Base-by-base conservation (phyloP, 2,797 vertebrate species). In the Pseudochirops corinnae region DNA sequence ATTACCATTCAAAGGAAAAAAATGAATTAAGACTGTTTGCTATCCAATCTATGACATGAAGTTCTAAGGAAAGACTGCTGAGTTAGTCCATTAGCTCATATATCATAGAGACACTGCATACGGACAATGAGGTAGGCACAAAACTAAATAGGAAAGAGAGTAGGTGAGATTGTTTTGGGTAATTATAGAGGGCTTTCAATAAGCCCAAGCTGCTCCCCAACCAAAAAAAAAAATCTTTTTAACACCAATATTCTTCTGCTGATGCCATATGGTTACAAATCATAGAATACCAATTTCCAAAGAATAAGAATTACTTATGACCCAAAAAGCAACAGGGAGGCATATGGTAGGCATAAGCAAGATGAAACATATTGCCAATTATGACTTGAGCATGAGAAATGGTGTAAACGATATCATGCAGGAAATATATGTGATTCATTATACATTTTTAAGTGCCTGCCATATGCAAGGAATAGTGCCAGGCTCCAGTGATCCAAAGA, bases 281-380 rank as follows among this genome's bases (percentile, higher is more conserved):
- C 21, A 87, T 26, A 11, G 39, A 26, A 87, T 50, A 50, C 39
- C 74, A 50, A 50, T 87, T 33, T 87, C 74, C 74, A 87, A 87
- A 87, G 74, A 87, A 87, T 87, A 87, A 87, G 50, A 87, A 87
- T 87, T 87, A 87, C 14, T 50, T 87, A 87, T 87, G 74, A 87
- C 39, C 39, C 21, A 87, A 87, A 87, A 87, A 87, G 3, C 39
- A 87, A 87, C 74, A 87, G 39, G 39, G 74, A 87, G 39, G 24
- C 74, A 87, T 87, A 87, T 87, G 67, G 74, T 87, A 87, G 74
- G 39, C 39, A 87, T 87, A 87, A 87, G 74, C 74, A 87, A 87
- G 39, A 87, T 50, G 74, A 46, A 87, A 87, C 74, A 87, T 87
- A 87, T 87, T 87, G 74, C 74, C 74, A 87, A 87, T 87, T 87